Base-by-base conservation (phyloP, 2,888 invertebrate species). In the Drosophila glabriapex region DNA sequence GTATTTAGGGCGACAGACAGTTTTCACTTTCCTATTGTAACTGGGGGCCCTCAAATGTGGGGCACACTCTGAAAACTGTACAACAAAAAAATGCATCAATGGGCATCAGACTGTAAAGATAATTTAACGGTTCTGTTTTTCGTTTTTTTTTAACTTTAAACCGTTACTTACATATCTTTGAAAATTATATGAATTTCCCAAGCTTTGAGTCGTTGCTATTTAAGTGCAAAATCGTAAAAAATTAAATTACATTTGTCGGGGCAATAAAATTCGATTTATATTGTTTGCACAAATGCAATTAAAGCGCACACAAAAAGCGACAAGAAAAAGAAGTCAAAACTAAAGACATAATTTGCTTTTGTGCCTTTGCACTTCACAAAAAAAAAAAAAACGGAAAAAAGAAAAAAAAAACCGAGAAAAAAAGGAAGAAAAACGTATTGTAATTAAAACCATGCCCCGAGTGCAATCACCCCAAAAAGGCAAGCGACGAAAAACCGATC, bases 141-240 rank as follows among this genome's bases (percentile, higher is more conserved):
- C 9, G 25, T 28, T 46, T 43, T 28, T 43, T 43, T 43, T 49
- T 29, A 25, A 43, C 33, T 41, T 43, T 28, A 28, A 25, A 25
- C 68, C 68, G 73, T 76, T 75, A 80, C 59, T 46, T 54, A 9
- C 10, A 7, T 25, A 25, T 52, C 16, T 12, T 12, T 70, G 5
- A 54, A 43, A 61, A 50, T 12, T 12, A 31, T n/a, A 35, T 29
- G 58, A 67, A 31, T 65, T 78, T 80, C 71, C 56, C 78, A 71
- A 81, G 67, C 75, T 71, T 68, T 14, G n/a, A 54, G n/a, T 28
- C 54, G 68, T 19, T 63, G 70, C 67, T 80, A 82, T 91, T 82
- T 73, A 75, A 81, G 91, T 91, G 86, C 91, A 91, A 91, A 91
- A 91, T 89, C 89, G 89, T 91, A 90, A 91, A 91, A 91, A 91